Conservation (phyloP, 2,888 invertebrate species). For the Heteropelma amictum region DNA sequence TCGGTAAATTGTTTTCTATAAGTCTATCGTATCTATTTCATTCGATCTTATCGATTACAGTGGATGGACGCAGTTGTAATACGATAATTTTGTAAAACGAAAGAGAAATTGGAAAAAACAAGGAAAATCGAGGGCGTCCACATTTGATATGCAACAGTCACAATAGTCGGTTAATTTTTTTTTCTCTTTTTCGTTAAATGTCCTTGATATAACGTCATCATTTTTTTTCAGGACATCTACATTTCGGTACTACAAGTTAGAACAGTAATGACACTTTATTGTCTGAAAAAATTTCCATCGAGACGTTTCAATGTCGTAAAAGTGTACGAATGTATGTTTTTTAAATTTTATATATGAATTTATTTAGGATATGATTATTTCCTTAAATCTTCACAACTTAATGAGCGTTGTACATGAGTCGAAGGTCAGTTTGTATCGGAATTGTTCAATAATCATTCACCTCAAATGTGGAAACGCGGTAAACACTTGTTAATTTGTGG, state of each 20-base stretch:
- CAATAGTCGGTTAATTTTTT: slow-evolving; percentile 19
- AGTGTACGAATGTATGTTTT: background rate
- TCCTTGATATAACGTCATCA: slow-evolving; percentile 35
- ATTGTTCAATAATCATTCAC: slow-evolving; percentile 22
- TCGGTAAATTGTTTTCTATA: too few species aligned
- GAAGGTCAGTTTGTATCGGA: slow-evolving; percentile 43
- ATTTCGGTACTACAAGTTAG: too few species aligned
- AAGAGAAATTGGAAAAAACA: background rate
- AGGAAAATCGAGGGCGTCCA: slow-evolving; percentile 9
- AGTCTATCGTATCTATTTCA: slow-evolving; percentile 11
- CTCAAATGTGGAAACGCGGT: slow-evolving; percentile 25
- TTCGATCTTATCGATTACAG: slow-evolving; percentile 38
- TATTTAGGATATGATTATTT: too few species aligned
- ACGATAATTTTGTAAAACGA: slow-evolving; percentile 24
- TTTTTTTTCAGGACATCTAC: too few species aligned
- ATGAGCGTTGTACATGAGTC: slow-evolving; percentile 21
- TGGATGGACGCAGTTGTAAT: slow-evolving; percentile 51
- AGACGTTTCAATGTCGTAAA: background rate
- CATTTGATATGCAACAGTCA: slow-evolving; percentile 36
- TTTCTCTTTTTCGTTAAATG: slow-evolving; percentile 48
- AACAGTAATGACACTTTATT: background rate
- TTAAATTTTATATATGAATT: background rate
- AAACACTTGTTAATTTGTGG: slow-evolving; percentile 40
- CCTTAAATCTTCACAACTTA: too few species aligned
- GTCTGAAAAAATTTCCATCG: too few species aligned